Evolutionary conservation across 2,113 vertebrate genomes (phyloP).

Genomic region (Ophiodon elongatus): DNA sequence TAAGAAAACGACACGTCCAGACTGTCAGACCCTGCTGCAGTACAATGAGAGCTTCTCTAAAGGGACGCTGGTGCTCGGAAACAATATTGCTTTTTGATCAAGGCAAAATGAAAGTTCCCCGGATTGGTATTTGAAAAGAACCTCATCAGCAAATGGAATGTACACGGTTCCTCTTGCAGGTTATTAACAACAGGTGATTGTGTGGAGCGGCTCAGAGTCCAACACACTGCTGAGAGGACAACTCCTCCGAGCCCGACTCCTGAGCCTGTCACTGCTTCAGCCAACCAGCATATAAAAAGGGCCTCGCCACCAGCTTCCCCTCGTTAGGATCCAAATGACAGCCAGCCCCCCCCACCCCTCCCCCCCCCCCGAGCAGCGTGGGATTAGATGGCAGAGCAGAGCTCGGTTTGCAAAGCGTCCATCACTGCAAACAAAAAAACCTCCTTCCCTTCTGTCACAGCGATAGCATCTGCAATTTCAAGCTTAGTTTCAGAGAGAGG

Average conservation of each 20-base stretch:
- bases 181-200: not conserved
- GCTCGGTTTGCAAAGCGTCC: slow-evolving; percentile 25
- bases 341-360: not conserved
- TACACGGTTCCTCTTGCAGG: slow-evolving; percentile 1
- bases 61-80: no score
- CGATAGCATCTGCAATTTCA: slow-evolving; percentile 68
- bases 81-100: no score
- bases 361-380: slow-evolving; percentile 10
- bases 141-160: not conserved
- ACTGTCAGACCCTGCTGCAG: no score
- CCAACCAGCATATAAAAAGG: slow-evolving; percentile 10
- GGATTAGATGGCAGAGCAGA: slow-evolving; percentile 49
- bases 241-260: slow-evolving; percentile 13
- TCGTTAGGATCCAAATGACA: slow-evolving; percentile 7
- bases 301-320: not conserved
- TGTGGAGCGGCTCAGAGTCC: not conserved
- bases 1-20: no score
- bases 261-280: no score
- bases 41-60: no score
- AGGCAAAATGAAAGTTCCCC: no score
- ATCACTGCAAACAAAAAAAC: slow-evolving; percentile 40
- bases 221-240: not conserved
- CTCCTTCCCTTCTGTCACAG: slow-evolving; percentile 23
- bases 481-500: slow-evolving; percentile 44
- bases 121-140: not conserved